Base-by-base conservation (phyloP, 2,797 vertebrate genomes). In the Spinibarbus caldwelli region DNA sequence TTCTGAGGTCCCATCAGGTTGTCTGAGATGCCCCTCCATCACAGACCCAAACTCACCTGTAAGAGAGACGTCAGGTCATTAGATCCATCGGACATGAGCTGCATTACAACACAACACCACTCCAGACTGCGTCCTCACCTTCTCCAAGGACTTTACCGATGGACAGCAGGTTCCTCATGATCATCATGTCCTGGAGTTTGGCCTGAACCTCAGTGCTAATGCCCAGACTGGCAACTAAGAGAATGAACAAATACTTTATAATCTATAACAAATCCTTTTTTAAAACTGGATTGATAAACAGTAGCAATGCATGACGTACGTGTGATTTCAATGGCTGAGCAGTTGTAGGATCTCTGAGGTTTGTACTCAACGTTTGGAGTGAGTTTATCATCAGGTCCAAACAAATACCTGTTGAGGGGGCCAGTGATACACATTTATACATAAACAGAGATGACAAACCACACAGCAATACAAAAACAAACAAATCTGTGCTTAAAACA, bases 41-140 rank as follows among this genome's bases (percentile, higher is more conserved):
- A 99, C 98, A 0, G 98, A 99, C 49, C 98, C 98, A 38, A 99
- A 99, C 91, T 99, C 98, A 86, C 98, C 98, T 99, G 91, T 45
- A 72, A 83, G 70, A 67, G 68, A 3, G 76, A 89, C 64, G 14
- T 81, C 66, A 72, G 38, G 31, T 64, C 45, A 70, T 12, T 31
- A 43, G 0, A 21, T 29, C 6, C 7, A 14, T 45, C 64, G 57
- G 5, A 52, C 6, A 76, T 4, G 12, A 49, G 12, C 36, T 49
- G 23, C 2, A n/a, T 7, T 26, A 83, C 14, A n/a, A 11, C 36
- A 83, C 14, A 31, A 67, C 19, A 41, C 49, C 38, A 5, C 38
- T 23, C 1, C n/a, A 67, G 31, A 49, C n/a, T 0, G 10, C 0
- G 3, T 78, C 76, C 94, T 95, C 88, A 99, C 98, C 98, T 86